A percentile compares a stretch with the other conserved stretches of the same genome.
phyloP scores from a whole-genome alignment of 2,113 vertebrate genomes.

The Ophthalmolycus amberensis region DNA sequence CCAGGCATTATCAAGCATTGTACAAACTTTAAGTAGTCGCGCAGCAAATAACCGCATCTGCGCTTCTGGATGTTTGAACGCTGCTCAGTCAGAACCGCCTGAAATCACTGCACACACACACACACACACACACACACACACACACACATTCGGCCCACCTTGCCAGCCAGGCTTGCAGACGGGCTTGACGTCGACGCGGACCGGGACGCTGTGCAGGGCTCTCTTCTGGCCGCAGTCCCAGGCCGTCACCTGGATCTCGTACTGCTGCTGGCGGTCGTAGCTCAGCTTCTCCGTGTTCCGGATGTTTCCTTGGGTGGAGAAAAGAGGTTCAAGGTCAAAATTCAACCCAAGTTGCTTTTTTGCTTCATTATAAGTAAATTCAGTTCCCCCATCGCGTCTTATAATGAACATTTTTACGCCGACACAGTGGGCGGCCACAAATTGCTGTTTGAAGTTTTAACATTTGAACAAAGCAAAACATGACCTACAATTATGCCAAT shows the following conservation, averaged over 20 bases:
- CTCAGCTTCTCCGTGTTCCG: constrained; percentile 95
- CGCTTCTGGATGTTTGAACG: constrained; percentile 8
- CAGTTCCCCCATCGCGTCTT: background rate
- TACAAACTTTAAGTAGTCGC: constrained; percentile 29
- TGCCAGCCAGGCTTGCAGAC: constrained; percentile 98
- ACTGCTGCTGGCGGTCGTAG: constrained; percentile 91
- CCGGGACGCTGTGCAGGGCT: constrained; percentile 87
- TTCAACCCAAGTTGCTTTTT: no score
- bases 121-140: no score
- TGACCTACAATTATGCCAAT: no score
- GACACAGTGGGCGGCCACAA: no score
- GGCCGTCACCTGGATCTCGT: constrained; percentile 93
- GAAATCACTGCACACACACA: background rate
- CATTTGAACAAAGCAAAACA: no score
- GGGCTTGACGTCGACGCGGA: constrained; percentile 93
- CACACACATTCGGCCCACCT: constrained; percentile 84
- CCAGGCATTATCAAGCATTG: constrained; percentile 3
- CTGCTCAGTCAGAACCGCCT: background rate
- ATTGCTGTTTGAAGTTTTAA: no score
- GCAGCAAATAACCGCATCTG: constrained; percentile 46
- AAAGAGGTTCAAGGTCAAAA: background rate
- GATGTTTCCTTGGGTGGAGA: constrained; percentile 88
- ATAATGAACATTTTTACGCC: no score
- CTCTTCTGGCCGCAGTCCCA: constrained; percentile 97
- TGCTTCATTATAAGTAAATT: background rate